Percentiles rank a stretch among this genome's conserved stretches.
phyloP scores from a whole-genome alignment of 2,113 vertebrate genomes.

The Bos javanicus region DNA sequence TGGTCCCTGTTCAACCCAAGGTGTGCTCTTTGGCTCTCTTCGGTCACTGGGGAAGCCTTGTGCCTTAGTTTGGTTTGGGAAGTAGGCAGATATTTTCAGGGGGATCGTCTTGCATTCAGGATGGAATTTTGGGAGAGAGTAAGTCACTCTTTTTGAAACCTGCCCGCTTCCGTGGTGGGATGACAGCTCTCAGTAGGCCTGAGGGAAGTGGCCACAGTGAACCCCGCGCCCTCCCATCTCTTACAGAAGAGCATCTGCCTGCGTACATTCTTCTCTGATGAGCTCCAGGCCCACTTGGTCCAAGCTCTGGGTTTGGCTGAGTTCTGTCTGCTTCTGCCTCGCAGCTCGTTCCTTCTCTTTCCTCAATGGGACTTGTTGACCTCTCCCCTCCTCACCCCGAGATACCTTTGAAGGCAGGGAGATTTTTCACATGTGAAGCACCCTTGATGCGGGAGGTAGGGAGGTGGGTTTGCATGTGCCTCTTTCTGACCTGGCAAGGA shows the following conservation, averaged over 20 bases:
- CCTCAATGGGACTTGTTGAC: neutral
- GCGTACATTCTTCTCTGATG: neutral
- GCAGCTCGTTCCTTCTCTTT: neutral
- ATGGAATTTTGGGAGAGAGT: neutral
- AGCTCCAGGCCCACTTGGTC: accelerated
- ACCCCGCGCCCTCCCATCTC: accelerated
- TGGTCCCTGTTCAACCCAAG: too few species aligned
- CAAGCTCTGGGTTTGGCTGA: neutral
- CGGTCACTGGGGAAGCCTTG: neutral
- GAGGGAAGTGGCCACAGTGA: neutral
- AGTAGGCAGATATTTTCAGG: neutral
- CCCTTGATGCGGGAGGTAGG: neutral
- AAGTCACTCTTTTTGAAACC: neutral
- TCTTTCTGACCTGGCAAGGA: neutral
- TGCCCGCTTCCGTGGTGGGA: neutral
- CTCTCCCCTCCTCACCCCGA: too few species aligned
- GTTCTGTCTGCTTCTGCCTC: neutral
- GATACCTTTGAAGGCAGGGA: neutral
- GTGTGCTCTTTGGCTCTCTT: neutral
- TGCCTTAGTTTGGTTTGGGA: neutral
- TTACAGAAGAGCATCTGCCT: neutral
- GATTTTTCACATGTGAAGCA: neutral
- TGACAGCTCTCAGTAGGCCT: neutral
- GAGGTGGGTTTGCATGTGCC: neutral
- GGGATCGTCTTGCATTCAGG: neutral